phyloP scores from a whole-genome alignment of 2,888 invertebrate species.

The Pyrrhosoma nymphula region DNA sequence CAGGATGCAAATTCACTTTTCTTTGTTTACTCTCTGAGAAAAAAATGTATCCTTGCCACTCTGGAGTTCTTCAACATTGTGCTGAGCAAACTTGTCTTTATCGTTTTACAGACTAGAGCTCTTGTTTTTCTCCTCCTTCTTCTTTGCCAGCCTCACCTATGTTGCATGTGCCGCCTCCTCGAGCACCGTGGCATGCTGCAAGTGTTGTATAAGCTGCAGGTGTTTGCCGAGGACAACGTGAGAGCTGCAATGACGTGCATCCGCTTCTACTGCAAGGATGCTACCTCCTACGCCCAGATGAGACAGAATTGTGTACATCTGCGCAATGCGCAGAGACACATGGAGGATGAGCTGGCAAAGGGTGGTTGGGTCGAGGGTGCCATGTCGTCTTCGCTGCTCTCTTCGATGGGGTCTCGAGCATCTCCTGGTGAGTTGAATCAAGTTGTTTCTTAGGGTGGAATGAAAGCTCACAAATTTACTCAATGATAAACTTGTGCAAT shows the following conservation, averaged over 20 bases:
- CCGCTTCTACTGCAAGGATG: constrained; percentile 85
- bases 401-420: not conserved
- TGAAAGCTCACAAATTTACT: not conserved
- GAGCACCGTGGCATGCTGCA: constrained; percentile 85
- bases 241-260: constrained; percentile 90
- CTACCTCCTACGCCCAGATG: constrained; percentile 81
- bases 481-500: no score
- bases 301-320: constrained; percentile 80
- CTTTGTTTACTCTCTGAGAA: no score
- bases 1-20: no score
- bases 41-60: no score
- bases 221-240: constrained; percentile 86
- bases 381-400: not conserved
- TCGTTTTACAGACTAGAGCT: no score
- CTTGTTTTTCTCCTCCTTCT: not conserved
- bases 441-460: not conserved
- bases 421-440: not conserved
- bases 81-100: no score
- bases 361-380: constrained; percentile 50
- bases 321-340: constrained; percentile 83
- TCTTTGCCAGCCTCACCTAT: constrained; percentile 1
- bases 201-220: constrained; percentile 87
- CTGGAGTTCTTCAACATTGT: no score
- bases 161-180: constrained; percentile 81
- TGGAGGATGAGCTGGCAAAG: constrained; percentile 79